phyloP scores from a whole-genome alignment of 2,888 invertebrate genomes.

The Pristionchus maxplancki region DNA sequence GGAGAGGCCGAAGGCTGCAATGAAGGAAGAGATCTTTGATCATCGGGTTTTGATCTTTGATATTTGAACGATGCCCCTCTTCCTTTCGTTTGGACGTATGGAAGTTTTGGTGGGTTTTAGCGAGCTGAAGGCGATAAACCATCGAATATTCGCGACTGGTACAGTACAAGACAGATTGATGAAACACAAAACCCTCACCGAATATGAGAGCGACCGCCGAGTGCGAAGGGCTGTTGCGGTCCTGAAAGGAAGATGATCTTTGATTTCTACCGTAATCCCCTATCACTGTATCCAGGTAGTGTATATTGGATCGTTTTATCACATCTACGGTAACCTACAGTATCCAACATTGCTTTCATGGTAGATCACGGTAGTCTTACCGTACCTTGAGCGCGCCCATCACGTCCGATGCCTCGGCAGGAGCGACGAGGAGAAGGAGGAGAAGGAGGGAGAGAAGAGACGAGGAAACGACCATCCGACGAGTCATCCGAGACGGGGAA shows the following conservation, averaged over 20 bases:
- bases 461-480: neutral
- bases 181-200: neutral
- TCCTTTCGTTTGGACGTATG: neutral
- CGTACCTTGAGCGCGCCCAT: neutral
- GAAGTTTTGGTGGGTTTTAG: neutral
- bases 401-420: neutral
- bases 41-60: neutral
- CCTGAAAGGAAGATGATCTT: neutral
- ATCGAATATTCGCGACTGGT: no score
- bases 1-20: neutral
- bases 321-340: no score
- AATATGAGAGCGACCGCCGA: slow-evolving; percentile 18
- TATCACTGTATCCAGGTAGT: neutral
- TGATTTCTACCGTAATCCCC: neutral
- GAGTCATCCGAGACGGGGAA: neutral
- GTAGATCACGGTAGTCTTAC: neutral
- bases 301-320: no score
- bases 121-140: neutral
- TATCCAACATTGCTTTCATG: no score
- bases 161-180: neutral
- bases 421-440: neutral
- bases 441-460: neutral
- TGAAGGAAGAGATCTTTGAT: neutral
- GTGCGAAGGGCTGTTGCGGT: slow-evolving; percentile 1
- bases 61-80: neutral